Evolutionary conservation across 2,797 vertebrate species (phyloP).

Genomic region (Taenioides sp.): DNA sequence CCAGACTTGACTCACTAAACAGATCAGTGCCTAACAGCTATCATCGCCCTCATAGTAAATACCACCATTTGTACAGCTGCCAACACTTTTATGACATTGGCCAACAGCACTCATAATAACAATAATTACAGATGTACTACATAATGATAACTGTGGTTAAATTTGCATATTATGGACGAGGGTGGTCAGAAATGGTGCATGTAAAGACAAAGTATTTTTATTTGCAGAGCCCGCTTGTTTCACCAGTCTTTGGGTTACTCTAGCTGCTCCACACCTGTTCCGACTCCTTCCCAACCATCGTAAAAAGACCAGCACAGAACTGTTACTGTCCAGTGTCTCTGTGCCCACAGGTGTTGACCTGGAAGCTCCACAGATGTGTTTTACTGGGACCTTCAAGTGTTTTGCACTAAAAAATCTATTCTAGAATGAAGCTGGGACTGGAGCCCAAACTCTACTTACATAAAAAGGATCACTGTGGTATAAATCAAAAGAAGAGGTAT

Average conservation of each 20-base stretch:
- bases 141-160: slow-evolving; percentile 4
- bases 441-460: slow-evolving; percentile 9
- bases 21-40: not conserved
- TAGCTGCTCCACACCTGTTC: slow-evolving; percentile 38
- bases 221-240: not conserved
- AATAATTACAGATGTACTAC: slow-evolving; percentile 32
- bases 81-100: slow-evolving; percentile 28
- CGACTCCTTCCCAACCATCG: slow-evolving; percentile 12
- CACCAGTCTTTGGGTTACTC: not conserved
- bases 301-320: slow-evolving; percentile 33
- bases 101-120: slow-evolving; percentile 12
- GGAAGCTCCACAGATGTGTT: slow-evolving; percentile 32
- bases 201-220: not conserved
- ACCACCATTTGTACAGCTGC: slow-evolving; percentile 10
- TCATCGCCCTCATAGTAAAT: not conserved
- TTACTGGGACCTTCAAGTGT: slow-evolving; percentile 29
- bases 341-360: slow-evolving; percentile 50
- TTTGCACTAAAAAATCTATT: slow-evolving; percentile 6
- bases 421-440: not conserved
- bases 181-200: not conserved
- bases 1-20: not conserved
- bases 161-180: slow-evolving; percentile 13
- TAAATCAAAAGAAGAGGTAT: slow-evolving; percentile 19
- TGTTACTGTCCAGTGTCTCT: slow-evolving; percentile 31
- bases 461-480: slow-evolving; percentile 17